Evolutionary conservation across 2,113 vertebrate species (phyloP), one percentile per base, ranked within the genome.

Genomic region (Nyctibius bracteatus): DNA sequence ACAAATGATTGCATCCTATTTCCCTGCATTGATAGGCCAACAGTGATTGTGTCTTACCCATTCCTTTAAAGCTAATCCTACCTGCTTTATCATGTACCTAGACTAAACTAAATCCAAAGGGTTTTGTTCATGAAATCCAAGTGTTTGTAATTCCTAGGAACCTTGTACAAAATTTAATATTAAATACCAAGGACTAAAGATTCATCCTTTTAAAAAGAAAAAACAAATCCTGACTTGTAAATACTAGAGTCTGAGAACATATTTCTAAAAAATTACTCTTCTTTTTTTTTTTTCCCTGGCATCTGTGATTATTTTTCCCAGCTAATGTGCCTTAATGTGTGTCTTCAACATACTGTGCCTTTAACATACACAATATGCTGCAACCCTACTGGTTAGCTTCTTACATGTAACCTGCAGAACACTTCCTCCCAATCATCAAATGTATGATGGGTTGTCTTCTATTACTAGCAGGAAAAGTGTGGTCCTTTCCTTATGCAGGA

Each of bases 101-200:
- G 77, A 92, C 61, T 77, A 78, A 96, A 91, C 59, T 95, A 81
- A 92, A 93, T 83, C 91, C 90, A 94, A 87, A 92, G 72, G 88
- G 85, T 71, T 85, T 84, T 81, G 46, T 78, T 91, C 66, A 37
- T 83, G 86, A 96, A 93, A 75, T 82, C 85, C 51, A 62, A 86
- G 46, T 94, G 43, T 86, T 86, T 94, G 86, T 59, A 93, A 94
- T 96, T 94, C 87, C 82, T 94, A 90, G 95, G 95, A 96, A 92
- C 91, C 73, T 85, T 86, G 65, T 98, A 95, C 72, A 92, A 95
- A 97, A 84, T 79, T 85, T 91, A 65, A 71, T 93, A 95, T 58
- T 90, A 93, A 96, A 94, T 89, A 94, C 77, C 74, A 93, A 96
- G 96, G 94, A 97, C 51, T 92, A 83, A 95, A 92, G 90, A 75